Evolutionary conservation across 2,888 invertebrate genomes (phyloP), one percentile per base, ranked within the genome.

Genomic region (Agrilus biguttatus): DNA sequence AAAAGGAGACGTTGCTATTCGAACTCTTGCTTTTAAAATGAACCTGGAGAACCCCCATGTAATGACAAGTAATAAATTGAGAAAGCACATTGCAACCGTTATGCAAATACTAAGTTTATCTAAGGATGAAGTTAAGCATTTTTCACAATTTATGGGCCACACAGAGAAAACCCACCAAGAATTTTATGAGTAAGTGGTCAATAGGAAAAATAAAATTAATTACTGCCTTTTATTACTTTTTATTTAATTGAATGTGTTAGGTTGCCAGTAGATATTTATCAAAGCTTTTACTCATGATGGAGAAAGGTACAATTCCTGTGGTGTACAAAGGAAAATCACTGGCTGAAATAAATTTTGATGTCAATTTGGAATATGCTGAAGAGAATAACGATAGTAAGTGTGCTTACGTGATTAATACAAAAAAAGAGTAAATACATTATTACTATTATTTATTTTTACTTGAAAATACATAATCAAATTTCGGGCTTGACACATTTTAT

Each of bases 241-340:
- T n/a, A n/a, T n/a, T n/a, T n/a, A n/a, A n/a, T n/a, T n/a, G n/a
- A n/a, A n/a, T n/a, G n/a, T n/a, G n/a, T n/a, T n/a, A 37, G 37
- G 12, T 12, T 37, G 13, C 37, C 37, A 8, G 37, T 17, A 10
- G 37, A 37, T 21, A 37, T 37, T 5, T 37, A 37, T 21, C 51
- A 7, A 52, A 53, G 45, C 14, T 52, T 10, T 41, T 52, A 4
- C 41, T 50, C 12, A 43, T 53, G 45, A 50, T 52, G 49, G 52
- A 55, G 40, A 51, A 52, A 42, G 48, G 52, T 36, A 35, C 44
- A 5, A 12, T 47, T 33, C 51, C 52, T 8, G 32, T 43, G 14
- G 47, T 50, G 41, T 49, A 43, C 43, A 49, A 45, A 40, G 47
- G 45, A 13, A 49, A 47, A 41, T 47, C 49, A 8, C 38, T 49